Evolutionary conservation across 2,797 vertebrate species (phyloP), one percentile per base, ranked within the genome.

Genomic region (Rhynchotus rufescens): DNA sequence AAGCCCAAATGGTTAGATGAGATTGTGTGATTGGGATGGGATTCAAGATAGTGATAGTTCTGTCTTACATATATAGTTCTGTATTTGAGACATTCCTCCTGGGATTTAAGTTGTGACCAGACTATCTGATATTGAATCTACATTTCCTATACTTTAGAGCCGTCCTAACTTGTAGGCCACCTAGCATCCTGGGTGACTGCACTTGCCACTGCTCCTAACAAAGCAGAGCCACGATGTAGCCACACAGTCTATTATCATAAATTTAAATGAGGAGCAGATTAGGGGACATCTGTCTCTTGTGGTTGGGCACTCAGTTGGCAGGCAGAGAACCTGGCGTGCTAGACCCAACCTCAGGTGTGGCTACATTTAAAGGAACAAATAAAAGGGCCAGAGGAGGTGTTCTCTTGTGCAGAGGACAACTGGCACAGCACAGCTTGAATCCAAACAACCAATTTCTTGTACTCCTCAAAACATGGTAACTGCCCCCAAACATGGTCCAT

Each of bases 381-480:
- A 15, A 34, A 20, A 12, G 11, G 52, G 10, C 20, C 21, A 84
- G 47, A 45, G 25, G 26, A 40, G 13, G n/a, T 12, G 3, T 51
- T 78, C 7, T 52, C 79, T 81, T 68, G 6, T 76, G 25, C 57
- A 65, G 72, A 44, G 64, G 52, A 81, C 36, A 81, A 23, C 15
- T 76, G 30, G 15, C 3, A 4, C 7, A 44, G 64, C 26, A 40
- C 17, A 66, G 23, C 30, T 86, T 75, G 8, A 15, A 30, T 44
- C 38, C 13, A 14, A 14, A 30, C 4, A 54, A 6, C 40, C 44
- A 6, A 23, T 54, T 30, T 66, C 15, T 10, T 23, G 61, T 66
- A 6, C 30, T 77, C 61, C 65, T 19, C 42, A 36, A 15, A 73
- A 61, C 3, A 7, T 0, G 0, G 6, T 16, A 32, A 11, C 45